Evolutionary conservation across 2,797 vertebrate genomes (phyloP).

Genomic region (Spea hammondii): DNA sequence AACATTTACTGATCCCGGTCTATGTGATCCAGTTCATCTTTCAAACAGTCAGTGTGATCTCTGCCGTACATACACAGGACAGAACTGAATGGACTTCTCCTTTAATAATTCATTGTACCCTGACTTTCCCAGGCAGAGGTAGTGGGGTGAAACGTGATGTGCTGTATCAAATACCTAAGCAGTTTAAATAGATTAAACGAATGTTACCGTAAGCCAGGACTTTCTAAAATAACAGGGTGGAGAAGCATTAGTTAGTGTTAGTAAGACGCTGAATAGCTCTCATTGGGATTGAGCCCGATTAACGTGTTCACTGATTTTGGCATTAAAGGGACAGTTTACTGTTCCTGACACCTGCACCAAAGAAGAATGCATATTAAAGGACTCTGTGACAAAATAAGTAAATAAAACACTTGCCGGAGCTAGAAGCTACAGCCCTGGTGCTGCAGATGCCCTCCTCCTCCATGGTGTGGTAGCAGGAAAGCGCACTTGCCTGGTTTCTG

Average conservation of each 20-base stretch:
- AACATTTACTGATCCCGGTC: neutral
- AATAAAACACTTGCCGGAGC: too few relatives aligned
- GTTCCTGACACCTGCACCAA: too few relatives aligned
- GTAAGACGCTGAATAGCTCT: neutral
- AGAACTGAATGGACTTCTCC: neutral
- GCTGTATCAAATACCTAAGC: constrained; percentile 30
- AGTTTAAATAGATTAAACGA: constrained; percentile 39
- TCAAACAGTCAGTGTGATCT: neutral
- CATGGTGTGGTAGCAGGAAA: too few relatives aligned
- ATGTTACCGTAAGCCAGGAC: neutral
- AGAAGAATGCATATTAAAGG: too few relatives aligned
- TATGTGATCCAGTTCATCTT: neutral
- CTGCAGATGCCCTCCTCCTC: too few relatives aligned
- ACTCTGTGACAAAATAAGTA: too few relatives aligned
- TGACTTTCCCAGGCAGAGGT: constrained; percentile 1
- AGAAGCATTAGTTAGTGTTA: neutral
- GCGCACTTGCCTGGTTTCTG: too few relatives aligned
- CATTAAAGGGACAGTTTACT: neutral
- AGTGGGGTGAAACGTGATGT: constrained; percentile 39
- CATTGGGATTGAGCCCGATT: neutral
- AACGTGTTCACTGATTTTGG: neutral
- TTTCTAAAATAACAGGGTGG: constrained; percentile 10
- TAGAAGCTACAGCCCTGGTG: too few relatives aligned
- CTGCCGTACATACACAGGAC: neutral
- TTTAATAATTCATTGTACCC: constrained; percentile 37